These are phyloP conservation scores for Falco biarmicus DNA, from an alignment of 2,797 vertebrate genomes.

Conservation along the genomic window DNA sequence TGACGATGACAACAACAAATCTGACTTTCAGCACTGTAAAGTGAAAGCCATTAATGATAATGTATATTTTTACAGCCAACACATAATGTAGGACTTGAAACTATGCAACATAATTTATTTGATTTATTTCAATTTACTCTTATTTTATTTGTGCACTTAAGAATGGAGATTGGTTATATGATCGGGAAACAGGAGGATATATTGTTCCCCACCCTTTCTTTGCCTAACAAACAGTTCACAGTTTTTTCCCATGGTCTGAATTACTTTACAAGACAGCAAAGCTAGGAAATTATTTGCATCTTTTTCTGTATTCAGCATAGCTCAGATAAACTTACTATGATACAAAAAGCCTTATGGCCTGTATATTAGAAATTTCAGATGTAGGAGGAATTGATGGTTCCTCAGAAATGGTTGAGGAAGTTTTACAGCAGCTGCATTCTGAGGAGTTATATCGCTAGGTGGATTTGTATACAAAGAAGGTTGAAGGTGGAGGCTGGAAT, in stretches of 20 bases:
- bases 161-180: neutral
- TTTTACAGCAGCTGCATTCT: neutral
- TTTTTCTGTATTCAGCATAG: neutral
- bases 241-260: neutral
- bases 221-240: neutral
- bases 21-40: neutral
- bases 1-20: slow-evolving; percentile 46
- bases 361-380: neutral
- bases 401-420: neutral
- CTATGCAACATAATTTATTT: neutral
- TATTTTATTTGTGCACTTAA: slow-evolving; percentile 47
- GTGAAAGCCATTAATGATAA: slow-evolving; percentile 51
- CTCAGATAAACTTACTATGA: neutral
- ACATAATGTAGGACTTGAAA: slow-evolving; percentile 12
- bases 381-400: neutral
- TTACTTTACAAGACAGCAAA: neutral
- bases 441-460: neutral
- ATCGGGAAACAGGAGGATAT: neutral
- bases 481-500: neutral
- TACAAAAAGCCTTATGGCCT: neutral
- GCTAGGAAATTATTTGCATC: neutral
- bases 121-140: slow-evolving; percentile 47
- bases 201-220: neutral
- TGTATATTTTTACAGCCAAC: slow-evolving; percentile 24
- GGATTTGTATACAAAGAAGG: neutral